Conservation (phyloP, 2,888 invertebrate genomes). For the Aradus depressus region DNA sequence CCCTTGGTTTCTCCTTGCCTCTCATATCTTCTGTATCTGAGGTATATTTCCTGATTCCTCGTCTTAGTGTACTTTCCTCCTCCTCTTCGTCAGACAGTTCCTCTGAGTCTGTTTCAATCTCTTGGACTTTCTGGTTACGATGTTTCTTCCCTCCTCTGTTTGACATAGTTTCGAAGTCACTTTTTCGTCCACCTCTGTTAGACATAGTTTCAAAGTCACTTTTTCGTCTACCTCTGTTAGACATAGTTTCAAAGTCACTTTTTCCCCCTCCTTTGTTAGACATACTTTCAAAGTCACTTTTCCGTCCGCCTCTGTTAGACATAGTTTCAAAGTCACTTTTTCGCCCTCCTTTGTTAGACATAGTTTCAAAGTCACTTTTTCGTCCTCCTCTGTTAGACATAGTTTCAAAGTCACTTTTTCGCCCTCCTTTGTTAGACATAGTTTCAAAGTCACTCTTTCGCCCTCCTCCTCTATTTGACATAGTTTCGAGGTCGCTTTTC, state of each 20-base stretch:
- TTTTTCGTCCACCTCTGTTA: not conserved
- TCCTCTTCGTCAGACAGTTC: too few relatives aligned
- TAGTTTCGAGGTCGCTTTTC: not conserved
- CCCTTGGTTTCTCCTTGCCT: too few relatives aligned
- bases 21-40: too few relatives aligned
- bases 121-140: too few relatives aligned
- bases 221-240: not conserved
- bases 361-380: not conserved
- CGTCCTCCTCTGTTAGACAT: too few relatives aligned
- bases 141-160: too few relatives aligned
- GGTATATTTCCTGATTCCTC: too few relatives aligned
- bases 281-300: constrained; percentile 7
- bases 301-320: constrained; percentile 1
- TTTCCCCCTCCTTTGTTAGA: not conserved
- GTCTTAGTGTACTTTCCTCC: too few relatives aligned
- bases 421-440: constrained; percentile 5
- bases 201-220: too few relatives aligned
- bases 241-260: constrained; percentile 9
- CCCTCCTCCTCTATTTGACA: constrained; percentile 5
- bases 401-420: constrained; percentile 11
- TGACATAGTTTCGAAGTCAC: not conserved
- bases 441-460: constrained; percentile 1
- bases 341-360: not conserved
- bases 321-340: not conserved
- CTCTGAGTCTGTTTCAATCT: too few relatives aligned